Conservation (phyloP, 2,888 invertebrate species). For the Xanthia icteritia region DNA sequence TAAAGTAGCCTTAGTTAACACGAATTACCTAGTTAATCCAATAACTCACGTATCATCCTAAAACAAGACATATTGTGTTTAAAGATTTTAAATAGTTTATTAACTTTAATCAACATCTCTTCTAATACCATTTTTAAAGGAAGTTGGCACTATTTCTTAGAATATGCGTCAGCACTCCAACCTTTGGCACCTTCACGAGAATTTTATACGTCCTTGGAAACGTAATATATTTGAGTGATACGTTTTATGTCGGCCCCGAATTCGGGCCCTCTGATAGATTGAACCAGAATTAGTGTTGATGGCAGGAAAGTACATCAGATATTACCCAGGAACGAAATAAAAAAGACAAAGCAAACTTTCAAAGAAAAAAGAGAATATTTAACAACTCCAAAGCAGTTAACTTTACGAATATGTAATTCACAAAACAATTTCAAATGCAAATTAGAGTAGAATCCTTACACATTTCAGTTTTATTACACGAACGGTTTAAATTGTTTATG, state of each 20-base stretch:
- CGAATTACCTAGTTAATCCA: not conserved
- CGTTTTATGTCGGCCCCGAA: conserved; percentile 55
- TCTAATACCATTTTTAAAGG: not conserved
- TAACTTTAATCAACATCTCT: not conserved
- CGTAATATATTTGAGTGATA: conserved; percentile 60
- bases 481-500: conserved; percentile 53
- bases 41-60: not conserved
- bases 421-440: conserved; percentile 37
- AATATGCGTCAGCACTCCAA: conserved; percentile 50
- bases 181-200: conserved; percentile 27
- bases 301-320: conserved; percentile 5
- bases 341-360: conserved; percentile 6
- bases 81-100: too few relatives aligned
- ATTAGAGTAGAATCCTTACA: conserved; percentile 18
- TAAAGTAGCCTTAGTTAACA: too few relatives aligned
- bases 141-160: conserved; percentile 39
- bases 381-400: conserved; percentile 27
- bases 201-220: conserved; percentile 37
- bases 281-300: conserved; percentile 55
- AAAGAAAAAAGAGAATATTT: conserved; percentile 44
- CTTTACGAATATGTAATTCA: conserved; percentile 34
- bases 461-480: conserved; percentile 41
- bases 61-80: not conserved
- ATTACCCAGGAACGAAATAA: conserved; percentile 24
- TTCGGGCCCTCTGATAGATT: conserved; percentile 51